Percentiles rank a stretch among this genome's conserved stretches.
Evolutionary conservation across 2,797 vertebrate species (phyloP).

Genomic region (Lepus townsendii): DNA sequence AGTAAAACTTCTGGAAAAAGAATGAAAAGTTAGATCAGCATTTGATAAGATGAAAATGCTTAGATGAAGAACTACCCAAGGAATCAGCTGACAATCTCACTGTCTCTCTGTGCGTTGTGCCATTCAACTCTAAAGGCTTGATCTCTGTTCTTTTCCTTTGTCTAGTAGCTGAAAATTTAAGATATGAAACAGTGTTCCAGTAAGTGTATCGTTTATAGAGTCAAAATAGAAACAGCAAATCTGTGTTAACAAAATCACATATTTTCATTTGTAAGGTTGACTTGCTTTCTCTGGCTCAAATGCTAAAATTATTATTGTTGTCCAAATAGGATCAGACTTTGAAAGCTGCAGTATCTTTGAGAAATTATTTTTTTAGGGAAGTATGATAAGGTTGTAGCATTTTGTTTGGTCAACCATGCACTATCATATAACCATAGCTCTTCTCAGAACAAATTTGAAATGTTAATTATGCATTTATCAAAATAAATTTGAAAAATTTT

Average conservation of each 20-base stretch:
- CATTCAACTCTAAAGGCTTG: background rate
- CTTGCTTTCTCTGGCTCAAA: background rate
- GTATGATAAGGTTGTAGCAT: background rate
- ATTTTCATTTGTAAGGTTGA: constrained; percentile 11
- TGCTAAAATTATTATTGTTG: background rate
- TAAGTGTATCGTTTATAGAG: background rate
- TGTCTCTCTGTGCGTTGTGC: background rate
- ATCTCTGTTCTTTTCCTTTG: background rate
- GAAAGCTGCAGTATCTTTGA: background rate
- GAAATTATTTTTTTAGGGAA: background rate
- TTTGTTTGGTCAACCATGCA: background rate
- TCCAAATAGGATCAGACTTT: background rate
- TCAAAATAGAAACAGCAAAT: constrained; percentile 25
- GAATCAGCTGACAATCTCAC: background rate
- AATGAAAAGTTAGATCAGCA: background rate
- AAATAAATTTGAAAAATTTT: constrained; percentile 56
- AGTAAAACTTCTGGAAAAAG: constrained; percentile 17
- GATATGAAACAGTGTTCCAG: background rate
- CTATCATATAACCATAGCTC: background rate
- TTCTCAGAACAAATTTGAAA: constrained; percentile 50
- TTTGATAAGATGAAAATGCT: background rate
- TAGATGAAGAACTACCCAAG: background rate
- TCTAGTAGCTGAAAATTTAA: constrained; percentile 27
- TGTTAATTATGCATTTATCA: background rate
- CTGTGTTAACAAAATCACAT: background rate